A percentile compares a stretch with the other conserved stretches of the same genome.
Evolutionary conservation across 2,888 invertebrate genomes (phyloP).

Genomic region (Sesia bembeciformis): DNA sequence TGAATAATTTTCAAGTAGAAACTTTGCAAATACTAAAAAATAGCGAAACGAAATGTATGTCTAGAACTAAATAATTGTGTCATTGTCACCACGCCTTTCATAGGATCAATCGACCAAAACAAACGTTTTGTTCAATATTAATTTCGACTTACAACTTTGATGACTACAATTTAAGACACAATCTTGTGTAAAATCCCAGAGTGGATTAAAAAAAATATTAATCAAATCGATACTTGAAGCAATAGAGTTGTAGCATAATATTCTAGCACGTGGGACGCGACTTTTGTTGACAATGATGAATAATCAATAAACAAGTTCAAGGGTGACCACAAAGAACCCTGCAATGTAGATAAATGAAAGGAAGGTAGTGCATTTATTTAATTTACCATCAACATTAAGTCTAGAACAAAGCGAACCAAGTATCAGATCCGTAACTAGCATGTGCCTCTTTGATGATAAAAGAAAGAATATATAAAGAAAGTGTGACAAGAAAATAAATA

Average conservation of each 20-base stretch:
- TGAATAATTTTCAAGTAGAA: constrained; percentile 8
- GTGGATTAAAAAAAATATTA: constrained; percentile 1
- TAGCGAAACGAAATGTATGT: background rate
- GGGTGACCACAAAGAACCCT: constrained; percentile 10
- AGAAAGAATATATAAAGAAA: too few species aligned
- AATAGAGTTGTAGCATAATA: constrained; percentile 5
- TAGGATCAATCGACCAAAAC: background rate
- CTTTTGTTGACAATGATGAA: constrained; percentile 7
- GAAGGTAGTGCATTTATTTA: too few species aligned
- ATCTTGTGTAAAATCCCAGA: background rate
- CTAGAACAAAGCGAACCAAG: too few species aligned
- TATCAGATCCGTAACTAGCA: too few species aligned
- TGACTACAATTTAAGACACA: background rate
- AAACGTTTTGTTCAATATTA: background rate
- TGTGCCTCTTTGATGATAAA: too few species aligned
- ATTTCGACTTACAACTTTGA: background rate
- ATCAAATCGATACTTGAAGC: constrained; percentile 6
- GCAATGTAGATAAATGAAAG: too few species aligned
- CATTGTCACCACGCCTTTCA: background rate
- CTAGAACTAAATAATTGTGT: background rate
- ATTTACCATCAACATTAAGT: too few species aligned
- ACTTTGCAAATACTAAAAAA: too few species aligned
- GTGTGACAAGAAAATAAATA: too few species aligned
- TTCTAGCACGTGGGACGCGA: constrained; percentile 1
- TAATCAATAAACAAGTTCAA: constrained; percentile 26